Conservation (phyloP, 2,113 vertebrate species). For the Megaleporinus macrocephalus region DNA sequence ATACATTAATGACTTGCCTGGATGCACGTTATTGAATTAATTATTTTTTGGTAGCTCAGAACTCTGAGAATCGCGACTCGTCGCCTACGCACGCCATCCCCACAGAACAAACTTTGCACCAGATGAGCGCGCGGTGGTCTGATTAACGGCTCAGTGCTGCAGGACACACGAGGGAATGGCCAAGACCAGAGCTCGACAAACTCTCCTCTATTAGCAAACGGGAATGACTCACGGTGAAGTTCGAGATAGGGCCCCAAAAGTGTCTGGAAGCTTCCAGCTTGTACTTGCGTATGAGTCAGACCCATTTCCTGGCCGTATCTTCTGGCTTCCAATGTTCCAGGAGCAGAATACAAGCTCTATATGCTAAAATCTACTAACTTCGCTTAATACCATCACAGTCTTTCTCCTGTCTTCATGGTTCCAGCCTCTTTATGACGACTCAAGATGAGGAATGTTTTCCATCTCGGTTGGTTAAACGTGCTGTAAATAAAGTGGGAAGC, state of each 20-base stretch:
- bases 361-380: too few species aligned
- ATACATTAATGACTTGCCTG: constrained; percentile 19
- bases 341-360: too few species aligned
- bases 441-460: not conserved
- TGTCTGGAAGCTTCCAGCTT: not conserved
- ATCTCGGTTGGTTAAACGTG: not conserved
- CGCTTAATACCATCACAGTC: not conserved
- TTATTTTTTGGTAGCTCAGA: constrained; percentile 15
- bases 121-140: constrained; percentile 20
- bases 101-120: constrained; percentile 29
- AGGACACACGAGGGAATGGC: constrained; percentile 24
- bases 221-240: constrained; percentile 17
- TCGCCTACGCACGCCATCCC: constrained; percentile 30
- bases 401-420: not conserved
- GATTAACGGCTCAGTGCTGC: constrained; percentile 29
- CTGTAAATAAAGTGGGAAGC: constrained; percentile 19
- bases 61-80: not conserved
- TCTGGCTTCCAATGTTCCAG: constrained; percentile 2
- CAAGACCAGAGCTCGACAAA: constrained; percentile 21
- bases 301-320: not conserved
- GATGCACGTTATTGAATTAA: constrained; percentile 36
- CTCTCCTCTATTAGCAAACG: constrained; percentile 46
- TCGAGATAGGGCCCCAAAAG: constrained; percentile 24
- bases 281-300: constrained; percentile 13
- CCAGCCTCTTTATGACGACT: not conserved